These are phyloP conservation scores for Cyclophora albipunctata DNA, from an alignment of 2,888 invertebrate species.

Conservation along the genomic window DNA sequence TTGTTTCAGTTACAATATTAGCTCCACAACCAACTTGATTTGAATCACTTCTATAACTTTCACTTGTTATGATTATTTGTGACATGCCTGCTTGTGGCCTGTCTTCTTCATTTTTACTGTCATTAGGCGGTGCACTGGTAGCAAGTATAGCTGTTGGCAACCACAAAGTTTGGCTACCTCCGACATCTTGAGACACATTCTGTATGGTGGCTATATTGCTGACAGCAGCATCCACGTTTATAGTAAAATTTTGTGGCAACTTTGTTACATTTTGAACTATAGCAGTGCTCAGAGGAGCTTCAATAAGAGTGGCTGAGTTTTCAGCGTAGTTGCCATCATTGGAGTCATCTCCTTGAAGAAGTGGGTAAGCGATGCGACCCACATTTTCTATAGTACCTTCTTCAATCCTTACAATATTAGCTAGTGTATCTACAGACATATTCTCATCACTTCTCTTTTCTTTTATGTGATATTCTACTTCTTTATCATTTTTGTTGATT, in stretches of 20 bases:
- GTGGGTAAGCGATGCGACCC: conserved; percentile 56
- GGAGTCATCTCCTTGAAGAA: conserved; percentile 58
- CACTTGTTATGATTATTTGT: conserved; percentile 67
- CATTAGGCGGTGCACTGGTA: conserved; percentile 47
- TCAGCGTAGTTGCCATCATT: conserved; percentile 59
- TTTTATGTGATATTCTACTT: conserved; percentile 60
- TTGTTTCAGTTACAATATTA: conserved; percentile 60
- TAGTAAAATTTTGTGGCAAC: conserved; percentile 66
- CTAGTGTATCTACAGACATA: conserved; percentile 59
- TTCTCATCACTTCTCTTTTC: conserved; percentile 56
- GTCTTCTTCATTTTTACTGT: conserved; percentile 55
- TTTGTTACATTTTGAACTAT: conserved; percentile 68
- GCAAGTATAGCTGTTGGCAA: conserved; percentile 59
- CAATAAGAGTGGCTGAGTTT: conserved; percentile 58
- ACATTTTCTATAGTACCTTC: conserved; percentile 56
- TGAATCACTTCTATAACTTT: conserved; percentile 58
- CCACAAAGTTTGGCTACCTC: conserved; percentile 64
- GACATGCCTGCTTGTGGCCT: conserved; percentile 53
- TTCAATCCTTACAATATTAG: conserved; percentile 62
- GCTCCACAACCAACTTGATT: conserved; percentile 47
- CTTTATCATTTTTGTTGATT: conserved; percentile 53
- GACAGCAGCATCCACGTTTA: conserved; percentile 65
- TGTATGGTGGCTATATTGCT: conserved; percentile 66
- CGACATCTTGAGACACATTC: conserved; percentile 63
- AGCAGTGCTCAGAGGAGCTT: conserved; percentile 58